phyloP scores from a whole-genome alignment of 2,113 vertebrate species.

The Corythornis vintsioides region DNA sequence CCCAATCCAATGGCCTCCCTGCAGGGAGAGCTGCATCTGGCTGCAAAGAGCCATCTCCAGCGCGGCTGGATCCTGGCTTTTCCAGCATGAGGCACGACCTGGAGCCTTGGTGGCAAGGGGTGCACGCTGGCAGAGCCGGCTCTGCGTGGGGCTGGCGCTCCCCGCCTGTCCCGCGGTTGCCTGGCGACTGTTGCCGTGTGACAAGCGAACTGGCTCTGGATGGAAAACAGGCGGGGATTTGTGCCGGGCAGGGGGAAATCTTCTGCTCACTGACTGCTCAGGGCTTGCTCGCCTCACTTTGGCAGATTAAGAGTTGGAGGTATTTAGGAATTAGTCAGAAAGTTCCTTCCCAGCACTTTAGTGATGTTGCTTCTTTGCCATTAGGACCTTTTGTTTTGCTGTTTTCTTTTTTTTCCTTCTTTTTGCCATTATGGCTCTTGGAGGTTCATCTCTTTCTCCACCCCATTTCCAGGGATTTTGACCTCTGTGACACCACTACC shows the following conservation, averaged over 20 bases:
- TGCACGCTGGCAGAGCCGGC: background rate
- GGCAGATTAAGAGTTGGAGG: background rate
- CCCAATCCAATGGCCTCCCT: background rate
- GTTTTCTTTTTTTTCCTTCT: too few relatives aligned
- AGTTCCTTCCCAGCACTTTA: background rate
- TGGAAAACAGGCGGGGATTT: slow-evolving; percentile 38
- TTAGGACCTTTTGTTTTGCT: background rate
- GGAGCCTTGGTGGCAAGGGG: background rate
- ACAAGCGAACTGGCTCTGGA: slow-evolving; percentile 69
- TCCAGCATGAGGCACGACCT: background rate
- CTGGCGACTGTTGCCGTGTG: slow-evolving; percentile 85
- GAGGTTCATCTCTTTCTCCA: background rate
- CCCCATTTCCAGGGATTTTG: background rate
- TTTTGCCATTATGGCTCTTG: background rate
- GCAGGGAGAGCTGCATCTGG: background rate
- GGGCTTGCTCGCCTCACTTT: background rate
- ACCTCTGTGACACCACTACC: background rate
- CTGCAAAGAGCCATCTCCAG: background rate
- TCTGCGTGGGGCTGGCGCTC: background rate
- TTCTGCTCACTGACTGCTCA: background rate
- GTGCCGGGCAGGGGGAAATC: slow-evolving; percentile 16
- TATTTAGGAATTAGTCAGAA: background rate
- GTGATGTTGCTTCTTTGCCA: background rate
- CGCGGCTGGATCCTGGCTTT: background rate
- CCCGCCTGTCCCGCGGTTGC: slow-evolving; percentile 78